Conservation (phyloP, 2,888 invertebrate genomes). For the Pseudococcus viburni region DNA sequence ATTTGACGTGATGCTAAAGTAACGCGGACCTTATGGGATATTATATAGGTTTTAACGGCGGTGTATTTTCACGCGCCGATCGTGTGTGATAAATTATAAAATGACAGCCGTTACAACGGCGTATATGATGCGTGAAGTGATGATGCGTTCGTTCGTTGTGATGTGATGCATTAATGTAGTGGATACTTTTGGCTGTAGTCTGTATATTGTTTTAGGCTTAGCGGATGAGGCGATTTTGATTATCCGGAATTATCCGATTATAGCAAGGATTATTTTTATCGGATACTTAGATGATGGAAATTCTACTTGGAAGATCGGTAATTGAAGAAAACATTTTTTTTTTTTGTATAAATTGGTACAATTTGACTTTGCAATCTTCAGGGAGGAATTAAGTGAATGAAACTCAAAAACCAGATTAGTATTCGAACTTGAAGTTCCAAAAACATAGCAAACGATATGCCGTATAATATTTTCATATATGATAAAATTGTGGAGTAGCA, state of each 20-base stretch:
- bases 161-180: conserved; percentile 38
- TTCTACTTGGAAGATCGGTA: too few species aligned
- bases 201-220: neutral
- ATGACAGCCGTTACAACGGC: conserved; percentile 42
- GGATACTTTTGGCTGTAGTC: neutral
- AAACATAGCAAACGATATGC: too few species aligned
- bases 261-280: neutral
- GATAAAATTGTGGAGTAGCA: too few species aligned
- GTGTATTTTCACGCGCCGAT: conserved; percentile 14
- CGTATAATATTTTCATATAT: too few species aligned
- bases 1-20: neutral
- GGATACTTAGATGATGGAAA: neutral
- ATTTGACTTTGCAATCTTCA: too few species aligned
- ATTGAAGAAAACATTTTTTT: too few species aligned
- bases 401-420: too few species aligned
- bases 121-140: conserved; percentile 44
- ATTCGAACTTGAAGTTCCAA: too few species aligned
- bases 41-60: conserved; percentile 5
- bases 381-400: too few species aligned
- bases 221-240: neutral
- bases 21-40: conserved; percentile 26
- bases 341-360: too few species aligned
- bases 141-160: conserved; percentile 22
- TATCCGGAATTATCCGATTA: too few species aligned
- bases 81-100: conserved; percentile 49